phyloP scores from a whole-genome alignment of 2,797 vertebrate genomes.

The Xenopus petersii region DNA sequence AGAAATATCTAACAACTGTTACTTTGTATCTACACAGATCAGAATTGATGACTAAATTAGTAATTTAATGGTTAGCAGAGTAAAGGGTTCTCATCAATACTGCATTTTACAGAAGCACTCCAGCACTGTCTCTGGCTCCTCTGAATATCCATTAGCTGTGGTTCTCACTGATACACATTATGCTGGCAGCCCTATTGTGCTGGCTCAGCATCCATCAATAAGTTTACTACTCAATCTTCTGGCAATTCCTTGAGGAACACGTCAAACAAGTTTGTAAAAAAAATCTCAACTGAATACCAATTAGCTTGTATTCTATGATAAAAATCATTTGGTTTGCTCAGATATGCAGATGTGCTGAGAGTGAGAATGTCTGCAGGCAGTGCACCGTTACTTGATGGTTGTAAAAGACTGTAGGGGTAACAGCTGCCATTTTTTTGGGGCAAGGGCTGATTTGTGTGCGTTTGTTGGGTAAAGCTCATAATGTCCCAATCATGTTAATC shows the following conservation, averaged over 20 bases:
- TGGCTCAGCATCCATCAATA: constrained; percentile 39
- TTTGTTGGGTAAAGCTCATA: no score
- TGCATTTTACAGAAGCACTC: neutral
- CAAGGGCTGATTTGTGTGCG: no score
- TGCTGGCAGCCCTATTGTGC: constrained; percentile 13
- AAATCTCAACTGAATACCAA: constrained; percentile 22
- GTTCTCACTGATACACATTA: constrained; percentile 10
- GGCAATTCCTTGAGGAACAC: constrained; percentile 22
- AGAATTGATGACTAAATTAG: no score
- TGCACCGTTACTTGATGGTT: no score
- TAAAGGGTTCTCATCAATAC: constrained; percentile 23
- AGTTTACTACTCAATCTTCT: constrained; percentile 19
- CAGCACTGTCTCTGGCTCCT: neutral
- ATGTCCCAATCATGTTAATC: no score
- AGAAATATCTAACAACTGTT: no score
- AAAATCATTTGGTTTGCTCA: constrained; percentile 2
- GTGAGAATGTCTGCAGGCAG: no score
- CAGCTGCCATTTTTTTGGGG: no score
- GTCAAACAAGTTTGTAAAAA: constrained; percentile 27
- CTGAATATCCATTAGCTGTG: constrained; percentile 22
- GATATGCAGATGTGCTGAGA: no score
- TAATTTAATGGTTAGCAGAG: neutral
- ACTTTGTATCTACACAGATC: no score
- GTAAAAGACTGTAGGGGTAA: no score
- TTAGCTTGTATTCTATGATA: constrained; percentile 16